phyloP scores from a whole-genome alignment of 2,113 vertebrate genomes.

The Dinomys branickii region DNA sequence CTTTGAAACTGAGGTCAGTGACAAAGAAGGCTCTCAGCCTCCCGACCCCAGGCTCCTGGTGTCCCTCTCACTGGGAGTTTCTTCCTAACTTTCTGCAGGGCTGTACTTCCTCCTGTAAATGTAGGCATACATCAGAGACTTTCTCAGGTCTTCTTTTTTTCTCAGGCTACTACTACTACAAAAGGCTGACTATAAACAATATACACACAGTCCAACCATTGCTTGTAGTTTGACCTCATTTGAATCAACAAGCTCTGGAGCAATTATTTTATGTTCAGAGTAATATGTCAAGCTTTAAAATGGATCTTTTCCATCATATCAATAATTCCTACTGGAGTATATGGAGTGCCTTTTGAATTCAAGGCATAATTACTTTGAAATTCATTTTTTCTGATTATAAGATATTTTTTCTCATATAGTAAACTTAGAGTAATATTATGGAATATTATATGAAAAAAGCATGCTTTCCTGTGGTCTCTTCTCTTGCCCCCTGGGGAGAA shows the following conservation, averaged over 20 bases:
- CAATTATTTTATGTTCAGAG: background rate
- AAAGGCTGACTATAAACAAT: background rate
- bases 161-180: background rate
- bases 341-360: background rate
- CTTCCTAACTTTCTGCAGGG: background rate
- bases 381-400: constrained; percentile 49
- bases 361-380: background rate
- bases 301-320: background rate
- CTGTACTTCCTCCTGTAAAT: background rate
- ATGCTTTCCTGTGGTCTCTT: constrained; percentile 39
- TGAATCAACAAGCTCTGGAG: background rate
- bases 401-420: background rate
- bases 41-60: background rate
- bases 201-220: background rate
- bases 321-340: background rate
- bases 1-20: background rate
- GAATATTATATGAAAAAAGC: background rate
- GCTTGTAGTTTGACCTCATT: background rate
- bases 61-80: background rate
- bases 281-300: background rate
- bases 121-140: background rate
- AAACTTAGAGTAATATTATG: constrained; percentile 4
- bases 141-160: background rate
- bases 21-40: background rate
- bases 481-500: constrained; percentile 55